These are phyloP conservation scores for Cryptophagus acutangulus DNA, from an alignment of 2,888 invertebrate species.

Conservation along the genomic window DNA sequence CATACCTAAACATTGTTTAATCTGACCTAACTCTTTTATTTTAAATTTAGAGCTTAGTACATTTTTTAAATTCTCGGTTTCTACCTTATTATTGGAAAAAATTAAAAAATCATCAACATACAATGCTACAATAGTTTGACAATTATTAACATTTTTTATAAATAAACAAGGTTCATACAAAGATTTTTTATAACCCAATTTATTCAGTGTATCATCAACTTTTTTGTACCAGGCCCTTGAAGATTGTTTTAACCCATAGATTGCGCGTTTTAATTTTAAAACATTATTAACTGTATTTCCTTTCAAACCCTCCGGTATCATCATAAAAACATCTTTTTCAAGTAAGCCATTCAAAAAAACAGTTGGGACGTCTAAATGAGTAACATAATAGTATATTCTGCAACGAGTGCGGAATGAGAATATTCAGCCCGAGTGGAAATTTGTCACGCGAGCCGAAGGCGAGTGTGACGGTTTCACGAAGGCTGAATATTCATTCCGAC, in stretches of 20 bases:
- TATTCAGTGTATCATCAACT: constrained; percentile 10
- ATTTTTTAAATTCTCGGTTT: constrained; percentile 13
- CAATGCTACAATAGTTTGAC: constrained; percentile 13
- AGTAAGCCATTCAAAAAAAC: constrained; percentile 24
- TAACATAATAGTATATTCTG: too few species aligned
- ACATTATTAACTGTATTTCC: constrained; percentile 19
- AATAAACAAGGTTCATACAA: constrained; percentile 17
- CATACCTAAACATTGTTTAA: constrained; percentile 10
- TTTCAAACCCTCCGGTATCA: constrained; percentile 20
- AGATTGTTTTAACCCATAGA: constrained; percentile 16
- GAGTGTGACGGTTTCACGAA: too few species aligned
- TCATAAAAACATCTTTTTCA: constrained; percentile 23
- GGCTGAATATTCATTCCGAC: too few species aligned
- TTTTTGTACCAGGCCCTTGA: constrained; percentile 15
- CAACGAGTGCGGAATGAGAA: too few species aligned
- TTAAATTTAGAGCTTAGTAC: constrained; percentile 10
- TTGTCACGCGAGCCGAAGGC: too few species aligned
- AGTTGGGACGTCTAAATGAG: constrained; percentile 25
- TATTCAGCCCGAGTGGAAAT: too few species aligned
- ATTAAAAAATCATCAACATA: constrained; percentile 22
- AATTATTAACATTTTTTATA: constrained; percentile 11
- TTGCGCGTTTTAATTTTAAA: constrained; percentile 17
- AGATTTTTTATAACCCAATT: constrained; percentile 7
- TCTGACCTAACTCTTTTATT: constrained; percentile 12
- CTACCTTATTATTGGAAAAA: constrained; percentile 9